phyloP scores from a whole-genome alignment of 1,140 invertebrate genomes.

The Doryteuthis pealeii region DNA sequence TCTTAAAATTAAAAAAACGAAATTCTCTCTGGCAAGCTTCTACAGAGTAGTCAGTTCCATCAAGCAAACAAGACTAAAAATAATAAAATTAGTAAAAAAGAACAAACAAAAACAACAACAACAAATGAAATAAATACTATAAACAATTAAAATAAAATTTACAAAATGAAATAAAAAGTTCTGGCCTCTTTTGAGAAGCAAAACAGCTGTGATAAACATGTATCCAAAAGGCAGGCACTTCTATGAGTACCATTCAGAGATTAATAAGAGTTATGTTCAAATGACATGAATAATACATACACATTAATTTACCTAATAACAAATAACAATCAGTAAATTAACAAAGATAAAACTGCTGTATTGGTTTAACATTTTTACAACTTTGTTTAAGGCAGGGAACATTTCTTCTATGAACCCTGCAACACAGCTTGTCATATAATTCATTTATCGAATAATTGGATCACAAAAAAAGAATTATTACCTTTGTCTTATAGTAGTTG shows the following conservation, averaged over 20 bases:
- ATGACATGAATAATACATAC: not conserved
- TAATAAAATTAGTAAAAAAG: not conserved
- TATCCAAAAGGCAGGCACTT: not conserved
- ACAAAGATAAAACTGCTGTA: not conserved
- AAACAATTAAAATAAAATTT: not conserved
- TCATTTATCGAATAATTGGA: not conserved
- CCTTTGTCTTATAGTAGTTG: too few relatives aligned
- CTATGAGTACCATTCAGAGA: not conserved
- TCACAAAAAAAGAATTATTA: too few relatives aligned
- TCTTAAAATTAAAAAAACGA: too few relatives aligned
- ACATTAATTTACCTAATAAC: not conserved
- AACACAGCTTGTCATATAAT: not conserved
- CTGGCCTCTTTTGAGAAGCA: not conserved
- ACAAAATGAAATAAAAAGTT: not conserved
- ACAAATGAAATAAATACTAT: not conserved
- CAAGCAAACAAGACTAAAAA: not conserved
- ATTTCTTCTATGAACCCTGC: not conserved
- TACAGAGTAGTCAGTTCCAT: not conserved
- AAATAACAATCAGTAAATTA: not conserved
- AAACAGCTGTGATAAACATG: slow-evolving; percentile 4
- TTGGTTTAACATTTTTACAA: not conserved
- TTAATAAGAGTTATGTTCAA: not conserved
- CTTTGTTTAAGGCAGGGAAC: not conserved
- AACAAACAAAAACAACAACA: not conserved
- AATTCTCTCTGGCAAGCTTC: too few relatives aligned